Evolutionary conservation across 2,888 invertebrate genomes (phyloP).

Genomic region (Nezara viridula): DNA sequence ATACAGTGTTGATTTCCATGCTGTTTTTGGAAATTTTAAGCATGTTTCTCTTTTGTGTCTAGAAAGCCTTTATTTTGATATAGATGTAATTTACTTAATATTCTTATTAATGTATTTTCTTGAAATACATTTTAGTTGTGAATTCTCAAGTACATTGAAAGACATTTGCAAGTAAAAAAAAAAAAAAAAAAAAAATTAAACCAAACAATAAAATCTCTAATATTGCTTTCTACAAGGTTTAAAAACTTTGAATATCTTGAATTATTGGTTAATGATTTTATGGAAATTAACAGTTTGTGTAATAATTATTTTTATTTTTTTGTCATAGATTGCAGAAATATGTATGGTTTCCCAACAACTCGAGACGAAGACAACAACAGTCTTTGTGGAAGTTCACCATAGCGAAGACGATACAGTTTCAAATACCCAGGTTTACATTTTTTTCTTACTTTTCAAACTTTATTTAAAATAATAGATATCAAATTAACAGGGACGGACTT

Average conservation of each 20-base stretch:
- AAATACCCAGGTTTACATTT: constrained; percentile 67
- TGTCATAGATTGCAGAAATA: constrained; percentile 69
- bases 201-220: not conserved
- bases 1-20: not conserved
- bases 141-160: not conserved
- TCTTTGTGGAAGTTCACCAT: constrained; percentile 83
- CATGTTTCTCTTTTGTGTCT: not conserved
- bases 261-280: not conserved
- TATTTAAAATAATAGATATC: too few species aligned
- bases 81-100: not conserved
- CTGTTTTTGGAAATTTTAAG: not conserved
- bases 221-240: not conserved
- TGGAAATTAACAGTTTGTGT: not conserved
- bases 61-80: not conserved
- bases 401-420: constrained; percentile 69
- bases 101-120: not conserved
- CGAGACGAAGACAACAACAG: constrained; percentile 75
- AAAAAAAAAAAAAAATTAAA: too few species aligned
- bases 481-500: too few species aligned
- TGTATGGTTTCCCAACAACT: constrained; percentile 70
- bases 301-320: constrained; percentile 6
- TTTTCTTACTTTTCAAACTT: not conserved
- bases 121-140: not conserved
- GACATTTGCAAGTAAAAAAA: not conserved
- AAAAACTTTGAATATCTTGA: not conserved